Evolutionary conservation across 2,113 vertebrate genomes (phyloP).

Genomic region (Thryonomys swinderianus): DNA sequence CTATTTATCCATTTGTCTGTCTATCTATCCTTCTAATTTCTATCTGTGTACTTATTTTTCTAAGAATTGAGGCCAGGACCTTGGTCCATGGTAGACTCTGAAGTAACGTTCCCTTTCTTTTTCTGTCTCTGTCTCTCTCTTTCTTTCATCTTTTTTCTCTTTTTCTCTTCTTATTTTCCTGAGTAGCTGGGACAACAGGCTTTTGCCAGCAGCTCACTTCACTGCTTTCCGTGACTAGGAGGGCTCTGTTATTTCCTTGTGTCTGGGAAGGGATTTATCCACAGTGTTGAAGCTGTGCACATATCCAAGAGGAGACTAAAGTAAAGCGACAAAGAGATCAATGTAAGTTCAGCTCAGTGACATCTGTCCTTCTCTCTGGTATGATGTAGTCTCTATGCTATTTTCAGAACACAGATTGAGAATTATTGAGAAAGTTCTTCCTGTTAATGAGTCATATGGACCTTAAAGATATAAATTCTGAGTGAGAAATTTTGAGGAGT

Average conservation of each 20-base stretch:
- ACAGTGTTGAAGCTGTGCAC: not conserved
- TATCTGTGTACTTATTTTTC: not conserved
- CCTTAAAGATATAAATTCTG: not conserved
- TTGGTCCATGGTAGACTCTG: not conserved
- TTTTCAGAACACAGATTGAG: not conserved
- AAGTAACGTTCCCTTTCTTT: not conserved
- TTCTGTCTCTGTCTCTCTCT: too few species aligned
- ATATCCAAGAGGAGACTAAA: not conserved
- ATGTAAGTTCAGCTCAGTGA: not conserved
- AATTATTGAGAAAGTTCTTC: not conserved
- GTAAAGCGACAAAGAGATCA: not conserved
- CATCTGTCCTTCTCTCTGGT: not conserved
- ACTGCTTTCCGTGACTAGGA: not conserved
- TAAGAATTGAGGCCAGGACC: not conserved
- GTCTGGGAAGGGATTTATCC: not conserved
- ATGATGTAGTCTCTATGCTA: not conserved
- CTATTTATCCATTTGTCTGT: not conserved
- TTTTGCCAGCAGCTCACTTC: not conserved
- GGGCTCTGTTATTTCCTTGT: not conserved
- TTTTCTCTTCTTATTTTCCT: not conserved
- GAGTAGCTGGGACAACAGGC: not conserved
- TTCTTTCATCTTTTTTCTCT: too few species aligned
- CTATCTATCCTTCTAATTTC: not conserved
- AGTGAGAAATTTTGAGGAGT: not conserved
- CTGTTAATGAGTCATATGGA: not conserved